A percentile compares a stretch with the other conserved stretches of the same genome.
Evolutionary conservation across 2,888 invertebrate species (phyloP).

Genomic region (Alloscopus bannaensis): DNA sequence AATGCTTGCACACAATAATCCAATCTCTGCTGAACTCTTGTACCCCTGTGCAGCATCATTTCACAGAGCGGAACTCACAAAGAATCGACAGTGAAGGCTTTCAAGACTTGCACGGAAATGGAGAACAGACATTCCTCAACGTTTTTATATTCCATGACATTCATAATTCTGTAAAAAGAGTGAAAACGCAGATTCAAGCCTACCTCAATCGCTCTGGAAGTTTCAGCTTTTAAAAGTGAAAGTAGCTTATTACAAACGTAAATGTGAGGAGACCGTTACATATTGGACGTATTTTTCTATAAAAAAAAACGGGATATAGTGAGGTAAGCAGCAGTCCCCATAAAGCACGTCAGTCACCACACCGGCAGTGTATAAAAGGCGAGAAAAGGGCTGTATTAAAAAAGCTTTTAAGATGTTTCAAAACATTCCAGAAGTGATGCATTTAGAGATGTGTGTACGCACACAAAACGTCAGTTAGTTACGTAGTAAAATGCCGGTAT

Average conservation of each 20-base stretch:
- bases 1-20: not conserved
- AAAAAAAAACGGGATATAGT: not conserved
- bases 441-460: slow-evolving; percentile 11
- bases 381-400: slow-evolving; percentile 46
- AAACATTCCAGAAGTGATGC: slow-evolving; percentile 57
- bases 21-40: no score
- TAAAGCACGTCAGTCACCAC: slow-evolving; percentile 1
- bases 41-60: no score
- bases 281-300: no score
- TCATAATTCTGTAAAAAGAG: no score
- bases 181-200: no score
- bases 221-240: no score
- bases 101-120: no score
- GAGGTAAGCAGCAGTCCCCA: slow-evolving; percentile 1
- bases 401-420: slow-evolving; percentile 71
- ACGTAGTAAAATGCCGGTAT: no score
- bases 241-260: no score
- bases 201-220: slow-evolving; percentile 40
- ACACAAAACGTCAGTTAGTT: slow-evolving; percentile 23
- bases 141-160: slow-evolving; percentile 36
- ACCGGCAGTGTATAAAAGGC: slow-evolving; percentile 29
- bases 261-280: not conserved
- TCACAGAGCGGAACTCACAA: no score
- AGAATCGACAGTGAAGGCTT: no score
- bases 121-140: slow-evolving; percentile 44